Evolutionary conservation across 2,888 invertebrate genomes (phyloP), one percentile per base, ranked within the genome.

Genomic region (Hypena proboscidalis): DNA sequence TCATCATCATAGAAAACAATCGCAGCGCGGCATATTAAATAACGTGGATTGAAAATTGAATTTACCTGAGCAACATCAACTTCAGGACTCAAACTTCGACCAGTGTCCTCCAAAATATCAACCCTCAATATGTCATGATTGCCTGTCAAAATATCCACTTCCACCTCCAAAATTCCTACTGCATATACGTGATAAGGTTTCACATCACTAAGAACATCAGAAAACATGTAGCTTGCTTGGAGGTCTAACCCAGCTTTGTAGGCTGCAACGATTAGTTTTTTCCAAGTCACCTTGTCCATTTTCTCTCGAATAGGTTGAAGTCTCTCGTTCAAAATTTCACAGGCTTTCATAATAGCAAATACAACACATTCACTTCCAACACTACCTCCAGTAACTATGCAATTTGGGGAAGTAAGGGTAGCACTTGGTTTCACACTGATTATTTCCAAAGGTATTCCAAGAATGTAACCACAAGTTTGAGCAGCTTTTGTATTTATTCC

Each of bases 401-500:
- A 81, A 70, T 96, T 96, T 0, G 95, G 93, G 1, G 93, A 85
- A 2, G 91, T 90, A 10, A 94, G 79, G 64, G 86, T 93, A 32
- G 92, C 88, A 21, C 90, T 92, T 0, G 94, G 92, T 68, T 95
- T 94, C 0, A 96, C 92, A 23, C 85, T 92, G 0, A 96, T 80
- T 74, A 92, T 90, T 0, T 93, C 92, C 51, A 96, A 57, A 0
- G 94, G 92, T 55, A 97, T 93, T 1, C 94, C 94, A 7, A 97
- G 82, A 1, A 88, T 88, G 54, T 95, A 92, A 0, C 96, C 96
- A 39, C 93, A 95, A 0, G 95, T 94, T 90, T 96, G 96, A 4
- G 94, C 93, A 1, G 91, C 93, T 91, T 96, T 96, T 0, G 96
- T 96, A 60, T 96, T 95, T 25, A 96, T 90, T 1, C 96, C 97